phyloP scores from a whole-genome alignment of 1,140 invertebrate genomes.

The Drosophila fuyamai region DNA sequence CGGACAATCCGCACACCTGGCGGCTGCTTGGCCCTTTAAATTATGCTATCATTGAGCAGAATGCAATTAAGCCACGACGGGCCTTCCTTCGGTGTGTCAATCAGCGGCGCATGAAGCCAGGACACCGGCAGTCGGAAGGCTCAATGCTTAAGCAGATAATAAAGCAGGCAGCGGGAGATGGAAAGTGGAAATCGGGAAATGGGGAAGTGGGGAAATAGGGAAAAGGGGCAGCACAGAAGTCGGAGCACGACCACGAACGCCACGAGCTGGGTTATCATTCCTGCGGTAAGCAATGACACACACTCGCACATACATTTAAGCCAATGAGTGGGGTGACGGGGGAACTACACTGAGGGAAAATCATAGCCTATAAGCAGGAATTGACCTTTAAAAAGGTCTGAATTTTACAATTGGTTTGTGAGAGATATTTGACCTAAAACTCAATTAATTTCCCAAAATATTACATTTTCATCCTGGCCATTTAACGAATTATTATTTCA shows the following conservation, averaged over 20 bases:
- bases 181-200: neutral
- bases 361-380: neutral
- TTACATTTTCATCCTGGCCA: no score
- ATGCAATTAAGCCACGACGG: conserved; percentile 78
- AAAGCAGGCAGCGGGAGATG: conserved; percentile 47
- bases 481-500: no score
- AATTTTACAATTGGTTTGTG: no score
- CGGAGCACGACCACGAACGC: conserved; percentile 40
- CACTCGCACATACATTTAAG: conserved; percentile 18
- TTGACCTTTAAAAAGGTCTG: accelerated
- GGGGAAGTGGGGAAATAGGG: neutral
- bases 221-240: conserved; percentile 8
- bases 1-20: conserved; percentile 37
- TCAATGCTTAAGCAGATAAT: conserved; percentile 82
- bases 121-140: conserved; percentile 34
- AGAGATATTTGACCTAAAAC: no score
- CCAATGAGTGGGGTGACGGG: conserved; percentile 15
- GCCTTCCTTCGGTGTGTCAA: conserved; percentile 77
- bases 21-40: conserved; percentile 64
- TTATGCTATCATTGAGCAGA: conserved; percentile 81
- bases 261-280: conserved; percentile 74
- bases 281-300: conserved; percentile 71
- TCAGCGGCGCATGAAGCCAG: conserved; percentile 71
- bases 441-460: no score
- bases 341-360: conserved; percentile 8